A percentile compares a stretch with the other conserved stretches of the same genome.
phyloP scores from a whole-genome alignment of 2,888 invertebrate species.

The Lysandra coridon region DNA sequence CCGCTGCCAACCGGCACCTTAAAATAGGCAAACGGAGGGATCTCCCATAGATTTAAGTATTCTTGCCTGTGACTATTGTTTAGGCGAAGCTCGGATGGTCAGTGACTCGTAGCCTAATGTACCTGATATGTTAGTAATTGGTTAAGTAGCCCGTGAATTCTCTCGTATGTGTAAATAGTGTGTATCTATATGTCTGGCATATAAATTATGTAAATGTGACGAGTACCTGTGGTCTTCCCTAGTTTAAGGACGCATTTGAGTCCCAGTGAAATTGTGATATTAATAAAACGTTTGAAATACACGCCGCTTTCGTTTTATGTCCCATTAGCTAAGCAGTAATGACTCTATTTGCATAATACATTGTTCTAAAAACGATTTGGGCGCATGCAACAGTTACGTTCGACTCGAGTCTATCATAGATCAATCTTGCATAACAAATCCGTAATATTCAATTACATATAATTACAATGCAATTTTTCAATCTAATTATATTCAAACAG shows the following conservation, averaged over 20 bases:
- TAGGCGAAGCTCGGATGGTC: conserved; percentile 19
- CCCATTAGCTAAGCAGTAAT: conserved; percentile 25
- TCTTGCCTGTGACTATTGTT: conserved; percentile 62
- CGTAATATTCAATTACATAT: conserved; percentile 31
- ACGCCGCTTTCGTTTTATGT: conserved; percentile 26
- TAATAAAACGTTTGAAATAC: conserved; percentile 61
- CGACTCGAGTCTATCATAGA: conserved; percentile 24
- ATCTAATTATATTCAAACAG: conserved; percentile 30
- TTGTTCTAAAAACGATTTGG: conserved; percentile 27
- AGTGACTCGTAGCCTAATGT: conserved; percentile 54
- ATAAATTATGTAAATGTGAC: conserved; percentile 44
- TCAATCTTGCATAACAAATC: conserved; percentile 24
- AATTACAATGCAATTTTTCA: conserved; percentile 31
- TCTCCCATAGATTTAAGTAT: conserved; percentile 46
- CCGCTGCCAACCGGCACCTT: too few species aligned
- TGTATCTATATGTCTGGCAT: conserved; percentile 43
- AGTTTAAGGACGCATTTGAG: conserved; percentile 54
- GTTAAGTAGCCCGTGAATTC: conserved; percentile 55
- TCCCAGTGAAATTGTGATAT: conserved; percentile 78
- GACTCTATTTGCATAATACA: conserved; percentile 33
- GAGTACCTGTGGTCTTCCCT: conserved; percentile 36
- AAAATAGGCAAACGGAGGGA: conserved; percentile 51
- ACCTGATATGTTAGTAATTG: conserved; percentile 69
- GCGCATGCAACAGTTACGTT: conserved; percentile 27
- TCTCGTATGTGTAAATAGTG: conserved; percentile 48